Conservation (phyloP, 1,140 invertebrate species). For the Pantala flavescens region DNA sequence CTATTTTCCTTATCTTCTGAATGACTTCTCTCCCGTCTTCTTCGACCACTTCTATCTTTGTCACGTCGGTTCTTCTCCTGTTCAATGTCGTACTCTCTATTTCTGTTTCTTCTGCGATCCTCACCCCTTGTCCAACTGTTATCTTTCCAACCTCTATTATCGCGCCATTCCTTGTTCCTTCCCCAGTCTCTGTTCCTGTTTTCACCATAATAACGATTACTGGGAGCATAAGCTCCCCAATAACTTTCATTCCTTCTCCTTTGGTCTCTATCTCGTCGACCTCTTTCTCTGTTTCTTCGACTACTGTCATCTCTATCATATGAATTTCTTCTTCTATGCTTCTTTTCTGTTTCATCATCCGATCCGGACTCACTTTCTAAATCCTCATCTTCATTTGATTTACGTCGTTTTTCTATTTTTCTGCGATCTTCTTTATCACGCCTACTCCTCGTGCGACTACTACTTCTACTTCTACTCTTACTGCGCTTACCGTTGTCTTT, state of each 20-base stretch:
- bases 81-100: neutral
- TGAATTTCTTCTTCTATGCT: neutral
- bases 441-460: neutral
- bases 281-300: neutral
- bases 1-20: slow-evolving; percentile 19
- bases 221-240: neutral
- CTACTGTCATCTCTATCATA: neutral
- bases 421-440: neutral
- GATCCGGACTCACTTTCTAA: neutral
- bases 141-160: neutral
- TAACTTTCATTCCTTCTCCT: neutral
- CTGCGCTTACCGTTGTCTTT: neutral
- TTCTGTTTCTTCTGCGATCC: neutral
- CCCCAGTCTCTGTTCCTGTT: neutral
- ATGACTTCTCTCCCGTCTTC: slow-evolving; percentile 19
- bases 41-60: neutral
- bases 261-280: neutral
- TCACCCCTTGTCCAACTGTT: neutral
- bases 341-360: neutral
- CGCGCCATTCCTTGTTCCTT: neutral
- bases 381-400: neutral
- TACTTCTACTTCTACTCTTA: neutral
- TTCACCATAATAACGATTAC: neutral
- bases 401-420: neutral
- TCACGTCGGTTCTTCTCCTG: neutral